Evolutionary conservation across 2,797 vertebrate species (phyloP).

Genomic region (Poecilia picta): DNA sequence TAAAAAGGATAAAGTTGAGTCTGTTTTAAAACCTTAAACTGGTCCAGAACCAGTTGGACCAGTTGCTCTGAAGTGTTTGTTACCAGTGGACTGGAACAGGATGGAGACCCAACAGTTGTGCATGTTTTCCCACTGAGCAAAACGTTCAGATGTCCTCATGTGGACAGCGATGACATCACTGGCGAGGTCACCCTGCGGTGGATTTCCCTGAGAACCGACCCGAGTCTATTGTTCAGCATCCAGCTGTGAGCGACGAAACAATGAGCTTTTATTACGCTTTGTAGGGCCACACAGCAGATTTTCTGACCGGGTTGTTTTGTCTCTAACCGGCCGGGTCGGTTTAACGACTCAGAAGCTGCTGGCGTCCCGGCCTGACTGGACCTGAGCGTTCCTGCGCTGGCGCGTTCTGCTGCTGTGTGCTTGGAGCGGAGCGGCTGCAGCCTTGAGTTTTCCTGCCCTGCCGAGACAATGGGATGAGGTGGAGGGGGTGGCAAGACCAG

Average conservation of each 20-base stretch:
- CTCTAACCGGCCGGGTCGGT: background rate
- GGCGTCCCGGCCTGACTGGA: constrained; percentile 9
- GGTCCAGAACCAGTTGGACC: background rate
- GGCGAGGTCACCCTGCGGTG: constrained; percentile 30
- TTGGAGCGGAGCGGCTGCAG: background rate
- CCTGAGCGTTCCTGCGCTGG: background rate
- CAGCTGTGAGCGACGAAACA: constrained; percentile 47
- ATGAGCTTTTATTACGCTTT: constrained; percentile 12
- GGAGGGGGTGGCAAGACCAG: constrained; percentile 19
- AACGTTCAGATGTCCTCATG: constrained; percentile 17
- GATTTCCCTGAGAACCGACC: constrained; percentile 32
- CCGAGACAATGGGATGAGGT: constrained; percentile 18
- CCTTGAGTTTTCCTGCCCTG: constrained; percentile 12
- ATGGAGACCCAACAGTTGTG: constrained; percentile 3
- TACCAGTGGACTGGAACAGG: background rate
- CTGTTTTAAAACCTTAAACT: background rate
- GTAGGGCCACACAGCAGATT: background rate
- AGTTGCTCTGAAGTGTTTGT: background rate
- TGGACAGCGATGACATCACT: constrained; percentile 32
- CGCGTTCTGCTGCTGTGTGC: background rate
- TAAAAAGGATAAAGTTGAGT: background rate
- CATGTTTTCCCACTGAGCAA: constrained; percentile 1
- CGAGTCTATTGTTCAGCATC: constrained; percentile 44
- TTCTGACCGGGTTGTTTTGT: constrained; percentile 10
- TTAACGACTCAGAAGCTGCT: background rate